Evolutionary conservation across 2,113 vertebrate genomes (phyloP).

Genomic region (Megaceryle torquata): DNA sequence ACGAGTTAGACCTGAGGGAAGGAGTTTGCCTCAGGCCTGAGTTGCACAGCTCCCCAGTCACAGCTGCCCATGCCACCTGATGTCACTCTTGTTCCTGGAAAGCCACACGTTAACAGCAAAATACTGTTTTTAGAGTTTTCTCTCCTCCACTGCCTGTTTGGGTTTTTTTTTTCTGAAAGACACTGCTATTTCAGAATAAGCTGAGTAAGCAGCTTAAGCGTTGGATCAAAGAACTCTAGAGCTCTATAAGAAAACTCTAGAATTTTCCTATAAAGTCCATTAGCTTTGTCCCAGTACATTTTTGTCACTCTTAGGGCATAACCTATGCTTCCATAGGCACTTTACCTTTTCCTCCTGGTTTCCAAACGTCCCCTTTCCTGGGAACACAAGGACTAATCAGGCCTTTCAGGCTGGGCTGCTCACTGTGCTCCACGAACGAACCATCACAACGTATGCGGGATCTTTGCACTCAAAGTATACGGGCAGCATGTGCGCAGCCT

Average conservation of each 20-base stretch:
- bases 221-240: not conserved
- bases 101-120: accelerated
- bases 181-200: not conserved
- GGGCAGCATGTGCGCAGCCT: accelerated
- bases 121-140: accelerated
- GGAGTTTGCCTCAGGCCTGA: not conserved
- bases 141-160: accelerated
- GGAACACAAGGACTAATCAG: not conserved
- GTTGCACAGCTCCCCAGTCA: not conserved
- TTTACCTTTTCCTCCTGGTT: not conserved
- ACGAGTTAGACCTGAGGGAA: not conserved
- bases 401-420: not conserved
- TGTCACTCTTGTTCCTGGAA: not conserved
- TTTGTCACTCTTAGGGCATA: not conserved
- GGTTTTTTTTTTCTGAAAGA: not conserved
- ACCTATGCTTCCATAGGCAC: not conserved
- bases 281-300: not conserved
- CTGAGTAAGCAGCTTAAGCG: not conserved
- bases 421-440: accelerated
- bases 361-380: not conserved
- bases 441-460: accelerated
- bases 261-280: not conserved
- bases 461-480: accelerated
- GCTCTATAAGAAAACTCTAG: too few species aligned
- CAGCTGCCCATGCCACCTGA: not conserved